A percentile compares a stretch with the other conserved stretches of the same genome.
phyloP scores from a whole-genome alignment of 2,797 vertebrate genomes.

The Chromobotia macracanthus region DNA sequence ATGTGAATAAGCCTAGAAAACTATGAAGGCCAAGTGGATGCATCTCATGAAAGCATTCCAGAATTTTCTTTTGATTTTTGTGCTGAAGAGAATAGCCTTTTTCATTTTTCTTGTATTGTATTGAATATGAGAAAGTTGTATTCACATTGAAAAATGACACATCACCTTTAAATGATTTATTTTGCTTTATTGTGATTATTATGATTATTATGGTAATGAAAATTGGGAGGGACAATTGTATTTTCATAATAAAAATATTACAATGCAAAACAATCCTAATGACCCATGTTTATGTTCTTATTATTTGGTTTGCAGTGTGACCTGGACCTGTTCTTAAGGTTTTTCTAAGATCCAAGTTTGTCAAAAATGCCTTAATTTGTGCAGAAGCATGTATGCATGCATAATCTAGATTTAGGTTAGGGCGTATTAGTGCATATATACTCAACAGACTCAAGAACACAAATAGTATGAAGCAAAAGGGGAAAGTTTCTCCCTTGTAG shows the following conservation, averaged over 20 bases:
- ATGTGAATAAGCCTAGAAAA: neutral
- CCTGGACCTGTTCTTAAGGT: neutral
- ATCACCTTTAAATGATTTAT: no score
- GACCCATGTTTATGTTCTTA: no score
- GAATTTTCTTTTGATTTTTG: no score
- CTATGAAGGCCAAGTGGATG: neutral
- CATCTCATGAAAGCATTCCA: neutral
- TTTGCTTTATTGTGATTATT: no score
- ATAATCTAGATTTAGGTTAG: constrained; percentile 26
- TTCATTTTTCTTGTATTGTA: no score
- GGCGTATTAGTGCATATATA: constrained; percentile 37
- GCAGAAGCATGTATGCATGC: neutral
- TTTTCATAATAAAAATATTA: no score
- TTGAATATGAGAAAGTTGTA: no score
- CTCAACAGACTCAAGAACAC: constrained; percentile 37
- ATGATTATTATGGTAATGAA: no score
- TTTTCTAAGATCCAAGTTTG: neutral
- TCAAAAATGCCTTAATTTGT: neutral
- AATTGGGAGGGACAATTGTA: no score
- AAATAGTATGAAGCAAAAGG: constrained; percentile 35
- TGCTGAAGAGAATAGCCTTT: no score
- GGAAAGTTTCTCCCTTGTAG: constrained; percentile 40
- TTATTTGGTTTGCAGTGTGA: neutral
- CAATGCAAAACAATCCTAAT: no score
- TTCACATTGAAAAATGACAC: no score